Percentiles rank a stretch among this genome's conserved stretches.
Conservation (phyloP, 2,797 vertebrate genomes). For the Phrynocephalus vlangalii region DNA sequence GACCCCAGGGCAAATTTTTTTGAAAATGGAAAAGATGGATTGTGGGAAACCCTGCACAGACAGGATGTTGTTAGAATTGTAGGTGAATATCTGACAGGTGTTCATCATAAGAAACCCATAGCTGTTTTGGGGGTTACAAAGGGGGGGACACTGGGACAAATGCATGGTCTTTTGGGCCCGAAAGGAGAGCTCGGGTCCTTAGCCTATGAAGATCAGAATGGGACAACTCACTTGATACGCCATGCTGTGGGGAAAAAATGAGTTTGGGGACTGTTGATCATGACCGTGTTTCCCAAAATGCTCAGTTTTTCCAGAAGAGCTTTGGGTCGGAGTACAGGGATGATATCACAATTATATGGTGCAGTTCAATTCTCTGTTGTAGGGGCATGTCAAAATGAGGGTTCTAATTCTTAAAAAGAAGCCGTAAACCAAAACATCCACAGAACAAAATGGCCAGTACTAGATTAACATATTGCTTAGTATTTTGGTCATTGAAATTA, state of each 20-base stretch:
- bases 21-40: conserved; percentile 93
- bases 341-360: conserved; percentile 97
- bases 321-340: conserved; percentile 98
- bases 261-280: conserved; percentile 97
- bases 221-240: conserved; percentile 94
- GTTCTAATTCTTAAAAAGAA: conserved; percentile 59
- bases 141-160: conserved; percentile 96
- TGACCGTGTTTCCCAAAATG: conserved; percentile 97
- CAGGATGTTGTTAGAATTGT: conserved; percentile 96
- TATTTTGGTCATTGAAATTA: conserved; percentile 38
- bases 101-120: conserved; percentile 94
- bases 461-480: conserved; percentile 38
- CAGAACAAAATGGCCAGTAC: conserved; percentile 61
- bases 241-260: conserved; percentile 96
- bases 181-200: conserved; percentile 91
- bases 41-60: conserved; percentile 98
- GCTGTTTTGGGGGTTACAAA: conserved; percentile 94
- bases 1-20: conserved; percentile 96
- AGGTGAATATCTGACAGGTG: conserved; percentile 94
- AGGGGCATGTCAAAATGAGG: conserved; percentile 84
- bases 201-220: conserved; percentile 94
- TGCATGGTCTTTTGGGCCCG: conserved; percentile 94
- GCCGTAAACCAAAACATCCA: conserved; percentile 56
- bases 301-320: conserved; percentile 97
- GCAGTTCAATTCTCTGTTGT: conserved; percentile 97